phyloP scores from a whole-genome alignment of 2,888 invertebrate genomes.

The Neoitamus cyanurus region DNA sequence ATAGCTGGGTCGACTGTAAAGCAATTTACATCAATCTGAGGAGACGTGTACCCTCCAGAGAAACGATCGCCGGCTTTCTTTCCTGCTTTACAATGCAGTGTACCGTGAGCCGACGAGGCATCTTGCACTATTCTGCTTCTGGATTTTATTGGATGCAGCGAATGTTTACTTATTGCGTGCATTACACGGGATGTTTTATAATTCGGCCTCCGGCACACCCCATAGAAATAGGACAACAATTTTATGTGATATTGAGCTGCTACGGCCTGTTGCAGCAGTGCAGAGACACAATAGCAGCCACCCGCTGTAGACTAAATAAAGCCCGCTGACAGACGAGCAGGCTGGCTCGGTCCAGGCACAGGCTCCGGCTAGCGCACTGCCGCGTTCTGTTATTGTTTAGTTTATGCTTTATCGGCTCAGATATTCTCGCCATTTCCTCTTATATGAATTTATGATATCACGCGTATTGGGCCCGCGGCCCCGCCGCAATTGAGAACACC shows the following conservation, averaged over 20 bases:
- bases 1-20: not conserved
- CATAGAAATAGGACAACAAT: too few relatives aligned
- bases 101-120: not conserved
- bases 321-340: not conserved
- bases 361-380: too few relatives aligned
- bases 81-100: not conserved
- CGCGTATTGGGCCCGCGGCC: conserved; percentile 3
- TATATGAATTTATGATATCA: conserved; percentile 35
- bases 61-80: not conserved
- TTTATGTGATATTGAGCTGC: not conserved
- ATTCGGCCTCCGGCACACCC: too few relatives aligned
- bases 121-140: not conserved
- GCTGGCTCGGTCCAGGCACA: not conserved
- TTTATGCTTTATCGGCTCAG: conserved; percentile 9
- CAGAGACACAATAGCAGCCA: not conserved
- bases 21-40: conserved; percentile 24
- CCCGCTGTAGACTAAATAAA: conserved; percentile 10
- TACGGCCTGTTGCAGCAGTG: not conserved
- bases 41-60: not conserved
- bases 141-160: not conserved
- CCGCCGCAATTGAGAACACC: not conserved
- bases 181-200: not conserved
- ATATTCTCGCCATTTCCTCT: conserved; percentile 29
- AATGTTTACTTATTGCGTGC: not conserved
- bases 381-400: conserved; percentile 12